Conservation (phyloP, 2,797 vertebrate species). For the Peromyscus aztecus region DNA sequence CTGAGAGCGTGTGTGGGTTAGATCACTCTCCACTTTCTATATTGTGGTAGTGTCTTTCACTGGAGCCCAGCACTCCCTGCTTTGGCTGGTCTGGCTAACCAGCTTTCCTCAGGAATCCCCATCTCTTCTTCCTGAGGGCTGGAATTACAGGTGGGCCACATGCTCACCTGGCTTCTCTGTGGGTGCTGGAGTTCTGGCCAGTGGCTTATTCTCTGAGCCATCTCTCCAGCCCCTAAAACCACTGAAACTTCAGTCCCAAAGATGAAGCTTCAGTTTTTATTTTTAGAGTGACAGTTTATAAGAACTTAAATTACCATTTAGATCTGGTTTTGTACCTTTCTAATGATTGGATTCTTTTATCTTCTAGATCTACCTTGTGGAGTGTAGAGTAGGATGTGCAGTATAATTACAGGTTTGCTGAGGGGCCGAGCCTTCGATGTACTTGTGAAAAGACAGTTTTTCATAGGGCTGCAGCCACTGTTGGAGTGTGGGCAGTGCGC, state of each 20-base stretch:
- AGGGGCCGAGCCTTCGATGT: neutral
- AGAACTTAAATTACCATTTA: conserved; percentile 56
- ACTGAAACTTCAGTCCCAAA: neutral
- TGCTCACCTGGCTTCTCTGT: neutral
- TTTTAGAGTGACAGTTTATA: conserved; percentile 47
- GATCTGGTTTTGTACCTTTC: conserved; percentile 46
- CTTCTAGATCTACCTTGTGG: neutral
- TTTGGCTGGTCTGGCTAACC: neutral
- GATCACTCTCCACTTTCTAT: neutral
- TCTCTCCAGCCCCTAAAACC: neutral
- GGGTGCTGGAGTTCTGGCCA: neutral
- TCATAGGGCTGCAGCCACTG: neutral
- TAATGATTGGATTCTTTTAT: conserved; percentile 44
- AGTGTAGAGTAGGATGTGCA: conserved; percentile 13
- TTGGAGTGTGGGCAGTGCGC: neutral
- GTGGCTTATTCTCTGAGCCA: neutral
- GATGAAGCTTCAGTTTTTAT: conserved; percentile 51
- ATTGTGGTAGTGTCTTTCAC: neutral
- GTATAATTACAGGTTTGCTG: conserved; percentile 50
- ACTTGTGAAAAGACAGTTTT: conserved; percentile 16
- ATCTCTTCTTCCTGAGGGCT: neutral
- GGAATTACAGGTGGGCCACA: neutral
- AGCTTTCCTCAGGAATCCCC: neutral
- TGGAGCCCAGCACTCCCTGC: neutral
- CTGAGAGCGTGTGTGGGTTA: neutral